Percentiles rank a stretch among this genome's conserved stretches.
These are phyloP conservation scores for Mythimna pallens DNA, from an alignment of 2,888 invertebrate species.

Conservation along the genomic window DNA sequence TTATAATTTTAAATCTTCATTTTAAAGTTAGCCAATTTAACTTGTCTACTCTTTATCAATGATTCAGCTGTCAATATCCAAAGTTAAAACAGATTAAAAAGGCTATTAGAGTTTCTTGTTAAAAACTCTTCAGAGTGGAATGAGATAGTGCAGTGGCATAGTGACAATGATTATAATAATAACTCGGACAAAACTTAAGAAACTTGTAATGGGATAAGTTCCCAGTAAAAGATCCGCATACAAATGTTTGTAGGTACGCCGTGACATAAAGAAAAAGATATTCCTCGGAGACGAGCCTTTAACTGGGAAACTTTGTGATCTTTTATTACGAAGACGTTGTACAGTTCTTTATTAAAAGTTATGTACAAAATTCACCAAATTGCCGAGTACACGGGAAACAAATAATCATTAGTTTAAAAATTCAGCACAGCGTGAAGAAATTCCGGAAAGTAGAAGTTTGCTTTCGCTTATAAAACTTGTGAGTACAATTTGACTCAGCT, in stretches of 20 bases:
- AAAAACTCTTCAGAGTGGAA: slow-evolving; percentile 12
- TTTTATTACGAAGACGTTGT: slow-evolving; percentile 49
- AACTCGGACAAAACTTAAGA: slow-evolving; percentile 45
- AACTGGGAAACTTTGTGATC: slow-evolving; percentile 44
- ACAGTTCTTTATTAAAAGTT: slow-evolving; percentile 44
- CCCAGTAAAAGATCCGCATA: slow-evolving; percentile 68
- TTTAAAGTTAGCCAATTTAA: slow-evolving; percentile 36
- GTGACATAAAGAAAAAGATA: slow-evolving; percentile 51
- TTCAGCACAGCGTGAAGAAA: slow-evolving; percentile 4
- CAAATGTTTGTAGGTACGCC: slow-evolving; percentile 67
- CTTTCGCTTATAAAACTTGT: slow-evolving; percentile 5
- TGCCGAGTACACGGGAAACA: slow-evolving; percentile 6
- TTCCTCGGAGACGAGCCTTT: slow-evolving; percentile 33
- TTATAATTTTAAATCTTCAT: slow-evolving; percentile 5
- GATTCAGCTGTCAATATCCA: slow-evolving; percentile 23
- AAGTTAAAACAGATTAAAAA: slow-evolving; percentile 20
- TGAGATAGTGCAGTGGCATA: slow-evolving; percentile 23
- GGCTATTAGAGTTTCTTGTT: slow-evolving; percentile 11
- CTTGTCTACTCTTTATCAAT: slow-evolving; percentile 17
- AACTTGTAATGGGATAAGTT: slow-evolving; percentile 77
- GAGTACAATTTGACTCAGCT: slow-evolving; percentile 5
- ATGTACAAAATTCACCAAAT: slow-evolving; percentile 22
- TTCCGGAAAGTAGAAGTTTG: slow-evolving; percentile 2
- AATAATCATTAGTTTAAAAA: slow-evolving; percentile 24
- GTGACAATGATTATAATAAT: slow-evolving; percentile 60